phyloP scores from a whole-genome alignment of 2,888 invertebrate species.

The Drosophila kambysellisi region DNA sequence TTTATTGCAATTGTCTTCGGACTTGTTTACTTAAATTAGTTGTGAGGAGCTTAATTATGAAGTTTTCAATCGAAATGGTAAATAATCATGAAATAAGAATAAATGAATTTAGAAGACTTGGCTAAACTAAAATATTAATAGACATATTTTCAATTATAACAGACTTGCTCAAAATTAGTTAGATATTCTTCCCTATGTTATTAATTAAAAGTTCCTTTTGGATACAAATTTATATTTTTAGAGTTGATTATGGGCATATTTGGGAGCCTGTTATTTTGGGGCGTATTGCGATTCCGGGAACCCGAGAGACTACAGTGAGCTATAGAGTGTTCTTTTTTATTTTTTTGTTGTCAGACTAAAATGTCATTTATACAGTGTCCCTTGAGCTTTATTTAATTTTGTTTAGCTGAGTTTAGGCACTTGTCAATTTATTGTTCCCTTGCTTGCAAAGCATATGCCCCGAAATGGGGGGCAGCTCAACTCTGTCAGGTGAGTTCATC shows the following conservation, averaged over 20 bases:
- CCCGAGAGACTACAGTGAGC: not conserved
- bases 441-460: not conserved
- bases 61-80: not conserved
- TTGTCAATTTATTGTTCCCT: not conserved
- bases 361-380: not conserved
- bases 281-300: not conserved
- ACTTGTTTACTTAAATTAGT: conserved; percentile 2
- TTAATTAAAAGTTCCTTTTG: too few species aligned
- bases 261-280: too few species aligned
- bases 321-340: not conserved
- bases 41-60: not conserved
- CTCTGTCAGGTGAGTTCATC: not conserved
- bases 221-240: not conserved
- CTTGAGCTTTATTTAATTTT: not conserved
- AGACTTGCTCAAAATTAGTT: not conserved
- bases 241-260: not conserved
- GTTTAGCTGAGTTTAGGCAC: not conserved
- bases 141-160: not conserved
- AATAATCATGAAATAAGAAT: not conserved
- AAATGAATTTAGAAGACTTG: not conserved
- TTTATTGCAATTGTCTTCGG: conserved; percentile 21
- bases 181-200: not conserved
- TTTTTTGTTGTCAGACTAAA: not conserved
- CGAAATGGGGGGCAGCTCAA: not conserved
- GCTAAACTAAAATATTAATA: not conserved